Conservation (phyloP, 2,888 invertebrate species). For the Mesorhabditis spiculigera region DNA sequence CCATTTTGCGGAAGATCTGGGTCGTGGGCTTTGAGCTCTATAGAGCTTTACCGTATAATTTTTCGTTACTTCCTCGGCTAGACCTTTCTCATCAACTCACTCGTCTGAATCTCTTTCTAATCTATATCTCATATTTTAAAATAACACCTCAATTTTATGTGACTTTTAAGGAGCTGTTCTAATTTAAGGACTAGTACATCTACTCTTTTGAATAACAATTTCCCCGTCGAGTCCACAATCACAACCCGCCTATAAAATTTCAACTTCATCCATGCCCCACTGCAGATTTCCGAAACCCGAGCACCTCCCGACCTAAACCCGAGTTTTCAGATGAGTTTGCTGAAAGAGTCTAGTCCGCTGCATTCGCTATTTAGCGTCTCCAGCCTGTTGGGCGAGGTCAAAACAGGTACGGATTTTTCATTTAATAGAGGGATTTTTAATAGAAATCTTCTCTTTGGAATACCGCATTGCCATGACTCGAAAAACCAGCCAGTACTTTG, state of each 20-base stretch:
- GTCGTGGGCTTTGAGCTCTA: too few relatives aligned
- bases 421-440: background rate
- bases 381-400: background rate
- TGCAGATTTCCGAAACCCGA: background rate
- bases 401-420: background rate
- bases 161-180: too few relatives aligned
- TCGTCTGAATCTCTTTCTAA: too few relatives aligned
- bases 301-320: background rate
- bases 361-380: background rate
- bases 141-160: too few relatives aligned
- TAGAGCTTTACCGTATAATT: too few relatives aligned
- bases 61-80: too few relatives aligned
- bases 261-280: background rate
- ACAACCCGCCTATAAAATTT: background rate
- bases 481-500: too few relatives aligned
- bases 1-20: too few relatives aligned
- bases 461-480: background rate
- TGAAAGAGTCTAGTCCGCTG: constrained; percentile 4
- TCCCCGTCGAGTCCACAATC: background rate
- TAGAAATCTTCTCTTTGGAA: background rate
- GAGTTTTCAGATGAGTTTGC: constrained; percentile 4
- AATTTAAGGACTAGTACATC: too few relatives aligned
- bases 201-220: too few relatives aligned
- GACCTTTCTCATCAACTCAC: too few relatives aligned
- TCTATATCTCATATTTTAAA: too few relatives aligned